These are phyloP conservation scores for Chloroclysta siterata DNA, from an alignment of 2,888 invertebrate genomes.

Conservation along the genomic window DNA sequence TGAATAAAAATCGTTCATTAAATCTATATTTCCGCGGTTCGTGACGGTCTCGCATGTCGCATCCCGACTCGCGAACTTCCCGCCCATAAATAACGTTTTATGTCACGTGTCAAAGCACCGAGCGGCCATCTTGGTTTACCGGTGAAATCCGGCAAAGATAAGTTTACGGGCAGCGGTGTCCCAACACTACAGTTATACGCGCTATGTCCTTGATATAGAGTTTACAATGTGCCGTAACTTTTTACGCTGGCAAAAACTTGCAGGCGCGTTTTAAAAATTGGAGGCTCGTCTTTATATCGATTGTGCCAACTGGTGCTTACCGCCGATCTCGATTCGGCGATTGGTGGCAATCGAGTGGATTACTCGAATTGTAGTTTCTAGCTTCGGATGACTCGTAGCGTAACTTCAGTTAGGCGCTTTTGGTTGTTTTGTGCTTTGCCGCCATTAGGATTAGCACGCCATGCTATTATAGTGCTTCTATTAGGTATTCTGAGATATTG, in stretches of 20 bases:
- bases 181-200: slow-evolving; percentile 51
- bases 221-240: slow-evolving; percentile 50
- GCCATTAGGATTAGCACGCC: slow-evolving; percentile 36
- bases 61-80: slow-evolving; percentile 78
- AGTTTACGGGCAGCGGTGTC: slow-evolving; percentile 48
- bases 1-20: slow-evolving; percentile 79
- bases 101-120: slow-evolving; percentile 74
- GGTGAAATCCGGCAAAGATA: slow-evolving; percentile 61
- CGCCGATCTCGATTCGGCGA: slow-evolving; percentile 77
- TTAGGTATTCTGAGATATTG: slow-evolving; percentile 26
- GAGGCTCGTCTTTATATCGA: slow-evolving; percentile 74
- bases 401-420: slow-evolving; percentile 50
- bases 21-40: slow-evolving; percentile 73
- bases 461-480: slow-evolving; percentile 40
- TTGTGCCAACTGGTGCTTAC: slow-evolving; percentile 83
- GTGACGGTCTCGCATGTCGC: slow-evolving; percentile 79
- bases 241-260: slow-evolving; percentile 48
- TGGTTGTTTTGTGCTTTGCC: slow-evolving; percentile 43
- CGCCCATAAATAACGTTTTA: slow-evolving; percentile 78
- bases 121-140: slow-evolving; percentile 74
- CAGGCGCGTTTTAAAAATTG: slow-evolving; percentile 64
- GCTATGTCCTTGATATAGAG: slow-evolving; percentile 62
- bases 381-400: slow-evolving; percentile 50
- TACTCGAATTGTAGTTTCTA: slow-evolving; percentile 59
- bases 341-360: slow-evolving; percentile 70